Evolutionary conservation across 2,797 vertebrate species (phyloP).

Genomic region (Nyctibius grandis): DNA sequence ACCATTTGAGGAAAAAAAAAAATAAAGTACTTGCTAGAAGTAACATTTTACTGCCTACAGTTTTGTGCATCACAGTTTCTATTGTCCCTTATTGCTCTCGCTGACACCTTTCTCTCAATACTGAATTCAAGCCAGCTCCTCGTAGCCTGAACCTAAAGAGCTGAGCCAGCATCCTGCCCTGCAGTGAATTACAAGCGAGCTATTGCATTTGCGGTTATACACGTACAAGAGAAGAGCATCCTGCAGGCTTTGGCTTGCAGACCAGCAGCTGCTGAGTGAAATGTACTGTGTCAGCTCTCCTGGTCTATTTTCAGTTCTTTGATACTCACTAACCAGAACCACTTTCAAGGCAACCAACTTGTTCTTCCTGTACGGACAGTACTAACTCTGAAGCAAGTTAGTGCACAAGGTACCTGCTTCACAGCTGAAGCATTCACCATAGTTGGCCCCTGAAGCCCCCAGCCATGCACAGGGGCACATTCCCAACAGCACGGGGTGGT

Average conservation of each 20-base stretch:
- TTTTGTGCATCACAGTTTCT: neutral
- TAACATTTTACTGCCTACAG: neutral
- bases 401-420: neutral
- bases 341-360: neutral
- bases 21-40: neutral
- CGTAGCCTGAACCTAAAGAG: neutral
- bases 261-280: neutral
- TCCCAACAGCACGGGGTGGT: neutral
- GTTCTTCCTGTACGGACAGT: fast-evolving
- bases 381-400: neutral
- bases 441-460: neutral
- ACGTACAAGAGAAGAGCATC: fast-evolving
- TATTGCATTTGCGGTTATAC: neutral
- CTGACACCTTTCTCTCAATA: neutral
- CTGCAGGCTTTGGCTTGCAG: neutral
- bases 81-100: neutral
- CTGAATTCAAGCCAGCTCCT: neutral
- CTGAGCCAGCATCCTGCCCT: neutral
- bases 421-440: neutral
- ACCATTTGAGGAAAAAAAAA: neutral
- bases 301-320: neutral
- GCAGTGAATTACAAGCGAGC: neutral
- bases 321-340: neutral
- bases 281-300: neutral
- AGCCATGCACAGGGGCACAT: neutral